Evolutionary conservation across 2,888 invertebrate genomes (phyloP).

Genomic region (Falcaria lacertinaria): DNA sequence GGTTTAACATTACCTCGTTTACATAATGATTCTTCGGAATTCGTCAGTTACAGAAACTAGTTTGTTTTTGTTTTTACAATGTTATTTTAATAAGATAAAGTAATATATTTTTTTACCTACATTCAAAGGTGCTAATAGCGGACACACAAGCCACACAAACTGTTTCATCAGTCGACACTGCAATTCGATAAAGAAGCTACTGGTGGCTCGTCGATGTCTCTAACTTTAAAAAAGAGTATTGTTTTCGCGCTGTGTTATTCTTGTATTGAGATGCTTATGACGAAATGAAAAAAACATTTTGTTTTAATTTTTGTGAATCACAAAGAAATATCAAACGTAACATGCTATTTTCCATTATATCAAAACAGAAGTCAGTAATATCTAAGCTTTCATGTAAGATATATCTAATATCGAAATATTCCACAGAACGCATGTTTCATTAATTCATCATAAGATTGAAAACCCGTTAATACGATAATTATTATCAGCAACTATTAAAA

Average conservation of each 20-base stretch:
- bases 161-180: background rate
- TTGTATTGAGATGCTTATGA: too few species aligned
- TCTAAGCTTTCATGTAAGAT: background rate
- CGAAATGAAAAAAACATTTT: too few species aligned
- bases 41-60: too few species aligned
- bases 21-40: too few species aligned
- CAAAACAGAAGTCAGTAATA: background rate
- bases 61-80: too few species aligned
- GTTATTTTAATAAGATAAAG: background rate
- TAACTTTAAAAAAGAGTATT: too few species aligned
- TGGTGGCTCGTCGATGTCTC: background rate
- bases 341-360: background rate
- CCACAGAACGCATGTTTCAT: slow-evolving; percentile 9
- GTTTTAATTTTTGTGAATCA: too few species aligned
- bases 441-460: slow-evolving; percentile 37
- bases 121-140: background rate
- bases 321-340: too few species aligned
- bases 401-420: background rate
- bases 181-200: background rate
- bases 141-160: background rate
- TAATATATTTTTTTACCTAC: background rate
- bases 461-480: slow-evolving; percentile 37
- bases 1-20: too few species aligned
- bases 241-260: too few species aligned
- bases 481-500: slow-evolving; percentile 50